Evolutionary conservation across 2,113 vertebrate species (phyloP), one percentile per base, ranked within the genome.

Genomic region (Nibea albiflora): DNA sequence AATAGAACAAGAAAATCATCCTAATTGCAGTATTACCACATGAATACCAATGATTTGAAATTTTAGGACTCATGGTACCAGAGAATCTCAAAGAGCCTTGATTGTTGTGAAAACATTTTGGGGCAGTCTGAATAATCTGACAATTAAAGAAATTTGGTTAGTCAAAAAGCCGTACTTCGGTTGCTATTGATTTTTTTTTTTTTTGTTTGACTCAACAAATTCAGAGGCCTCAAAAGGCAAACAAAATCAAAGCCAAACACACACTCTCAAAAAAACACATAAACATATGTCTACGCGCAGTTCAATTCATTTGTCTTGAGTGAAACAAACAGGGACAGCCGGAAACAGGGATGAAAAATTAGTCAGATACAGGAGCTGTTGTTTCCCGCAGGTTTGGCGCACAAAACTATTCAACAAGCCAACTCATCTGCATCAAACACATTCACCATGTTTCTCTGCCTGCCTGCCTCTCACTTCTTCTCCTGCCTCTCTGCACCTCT

Each of bases 351-450:
- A 79, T 75, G 54, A 76, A 68, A 67, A 87, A 68, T 54, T 50
- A 76, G 70, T 69, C 56, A 31, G 74, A 60, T 84, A n/a, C 66
- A 68, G 44, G 75, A 77, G 31, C 62, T 72, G 81, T 80, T 77
- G 77, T 77, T 76, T 81, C 64, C 81, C 39, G 69, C 61, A 73
- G 78, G 69, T 85, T 82, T 83, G 76, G 83, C 42, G 49, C 28
- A n/a, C 16, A 61, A 28, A 63, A 61, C 49, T 54, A 69, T 80
- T 76, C 56, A 14, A 24, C 54, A 76, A 89, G 61, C 50, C 73
- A 85, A 85, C 64, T 80, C 63, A 71, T 83, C 76, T 86, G 85
- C 73, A 87, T 88, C 86, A 84, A 68, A 87, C 76, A 42, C 44
- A 28, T 60, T 54, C 47, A 42, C 49, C 11, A 49, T 15, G 17